These are phyloP conservation scores for Lacanobia wlatinum DNA, from an alignment of 2,888 invertebrate genomes.

Conservation along the genomic window DNA sequence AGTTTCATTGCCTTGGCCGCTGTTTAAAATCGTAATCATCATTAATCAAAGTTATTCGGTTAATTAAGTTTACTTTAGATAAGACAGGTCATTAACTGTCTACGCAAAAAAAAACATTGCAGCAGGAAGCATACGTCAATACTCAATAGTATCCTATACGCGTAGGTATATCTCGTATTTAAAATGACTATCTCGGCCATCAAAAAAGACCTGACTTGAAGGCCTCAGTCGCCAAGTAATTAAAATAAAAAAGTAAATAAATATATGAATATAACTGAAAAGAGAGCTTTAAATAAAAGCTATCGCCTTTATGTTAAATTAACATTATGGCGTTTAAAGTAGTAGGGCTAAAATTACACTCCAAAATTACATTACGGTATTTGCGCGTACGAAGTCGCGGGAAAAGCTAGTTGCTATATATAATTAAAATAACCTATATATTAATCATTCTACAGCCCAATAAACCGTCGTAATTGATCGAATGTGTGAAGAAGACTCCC, in stretches of 20 bases:
- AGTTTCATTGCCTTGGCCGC: constrained; percentile 2
- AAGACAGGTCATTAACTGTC: constrained; percentile 38
- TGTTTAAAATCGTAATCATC: constrained; percentile 5
- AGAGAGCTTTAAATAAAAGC: too few species aligned
- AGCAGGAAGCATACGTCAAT: neutral
- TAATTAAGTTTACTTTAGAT: constrained; percentile 20
- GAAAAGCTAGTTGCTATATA: too few species aligned
- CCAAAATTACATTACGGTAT: too few species aligned
- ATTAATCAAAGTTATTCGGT: constrained; percentile 42
- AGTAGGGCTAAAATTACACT: too few species aligned
- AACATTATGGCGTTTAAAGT: too few species aligned
- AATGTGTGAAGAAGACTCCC: constrained; percentile 38
- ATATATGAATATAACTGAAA: too few species aligned
- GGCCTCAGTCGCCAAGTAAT: too few species aligned
- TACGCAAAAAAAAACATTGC: neutral
- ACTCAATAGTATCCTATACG: neutral
- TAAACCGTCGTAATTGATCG: constrained; percentile 33
- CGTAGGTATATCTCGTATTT: neutral
- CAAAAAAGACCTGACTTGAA: too few species aligned
- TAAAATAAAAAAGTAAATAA: too few species aligned
- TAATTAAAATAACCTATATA: constrained; percentile 15
- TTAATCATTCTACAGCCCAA: constrained; percentile 7
- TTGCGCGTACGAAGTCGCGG: too few species aligned
- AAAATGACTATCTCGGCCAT: neutral
- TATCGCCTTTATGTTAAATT: too few species aligned